Conservation (phyloP, 2,113 vertebrate genomes). For the Apaloderma vittatum region DNA sequence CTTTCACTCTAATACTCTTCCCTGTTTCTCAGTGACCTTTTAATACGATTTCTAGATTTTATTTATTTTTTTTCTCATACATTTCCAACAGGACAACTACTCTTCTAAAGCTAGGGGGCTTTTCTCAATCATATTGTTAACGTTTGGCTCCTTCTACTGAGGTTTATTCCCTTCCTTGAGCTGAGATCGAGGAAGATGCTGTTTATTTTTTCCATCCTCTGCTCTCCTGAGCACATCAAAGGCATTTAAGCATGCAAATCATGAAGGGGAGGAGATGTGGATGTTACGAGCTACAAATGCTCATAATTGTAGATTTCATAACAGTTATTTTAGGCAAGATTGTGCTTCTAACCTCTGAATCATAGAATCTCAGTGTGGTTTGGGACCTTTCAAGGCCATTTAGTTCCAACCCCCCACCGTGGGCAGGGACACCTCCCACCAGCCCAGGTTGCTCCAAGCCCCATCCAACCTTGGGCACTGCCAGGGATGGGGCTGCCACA, state of each 20-base stretch:
- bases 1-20: not conserved
- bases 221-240: not conserved
- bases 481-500: not conserved
- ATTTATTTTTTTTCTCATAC: not conserved
- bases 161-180: not conserved
- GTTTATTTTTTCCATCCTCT: not conserved
- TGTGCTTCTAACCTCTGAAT: not conserved
- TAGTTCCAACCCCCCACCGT: fast-evolving
- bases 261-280: too few species aligned
- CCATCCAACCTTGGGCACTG: not conserved
- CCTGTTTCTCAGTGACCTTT: not conserved
- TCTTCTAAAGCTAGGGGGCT: not conserved
- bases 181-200: not conserved
- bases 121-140: not conserved
- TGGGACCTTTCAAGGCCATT: not conserved
- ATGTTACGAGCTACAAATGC: not conserved
- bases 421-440: not conserved
- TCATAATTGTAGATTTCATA: not conserved
- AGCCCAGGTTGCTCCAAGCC: not conserved
- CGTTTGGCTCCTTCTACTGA: not conserved
- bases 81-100: not conserved
- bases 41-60: not conserved
- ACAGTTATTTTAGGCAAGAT: not conserved
- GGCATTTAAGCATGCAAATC: not conserved
- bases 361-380: not conserved